Conservation (phyloP, 2,888 invertebrate species). For the Caradrina kadenii region DNA sequence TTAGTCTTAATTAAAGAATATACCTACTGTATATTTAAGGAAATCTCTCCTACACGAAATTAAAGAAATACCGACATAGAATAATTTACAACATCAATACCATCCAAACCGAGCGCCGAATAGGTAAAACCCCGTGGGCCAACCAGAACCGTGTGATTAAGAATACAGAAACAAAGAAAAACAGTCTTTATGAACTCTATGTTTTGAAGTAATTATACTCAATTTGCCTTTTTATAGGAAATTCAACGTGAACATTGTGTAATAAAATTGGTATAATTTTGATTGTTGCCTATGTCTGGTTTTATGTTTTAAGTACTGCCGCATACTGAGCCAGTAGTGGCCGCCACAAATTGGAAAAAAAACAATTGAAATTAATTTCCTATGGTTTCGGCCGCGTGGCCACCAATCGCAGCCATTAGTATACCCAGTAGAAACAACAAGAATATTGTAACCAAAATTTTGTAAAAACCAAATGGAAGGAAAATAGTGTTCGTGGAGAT, state of each 20-base stretch:
- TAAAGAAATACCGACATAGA: neutral
- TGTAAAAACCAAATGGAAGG: too few relatives aligned
- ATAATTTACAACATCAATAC: neutral
- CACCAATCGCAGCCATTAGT: too few relatives aligned
- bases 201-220: constrained; percentile 11
- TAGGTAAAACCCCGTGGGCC: neutral
- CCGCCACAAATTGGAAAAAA: neutral
- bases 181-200: neutral
- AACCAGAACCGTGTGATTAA: neutral
- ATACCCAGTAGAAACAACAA: too few relatives aligned
- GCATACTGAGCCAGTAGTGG: neutral
- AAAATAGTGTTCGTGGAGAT: too few relatives aligned
- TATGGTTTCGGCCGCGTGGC: too few relatives aligned
- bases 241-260: neutral
- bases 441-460: too few relatives aligned
- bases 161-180: neutral
- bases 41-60: neutral
- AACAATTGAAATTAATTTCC: too few relatives aligned
- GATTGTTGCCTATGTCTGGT: neutral
- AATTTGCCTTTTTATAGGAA: constrained; percentile 8
- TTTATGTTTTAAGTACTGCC: neutral
- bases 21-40: neutral
- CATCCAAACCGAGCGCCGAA: neutral
- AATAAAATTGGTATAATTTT: neutral
- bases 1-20: neutral